Conservation (phyloP, 2,888 invertebrate species). For the Hanleya hanleyi region DNA sequence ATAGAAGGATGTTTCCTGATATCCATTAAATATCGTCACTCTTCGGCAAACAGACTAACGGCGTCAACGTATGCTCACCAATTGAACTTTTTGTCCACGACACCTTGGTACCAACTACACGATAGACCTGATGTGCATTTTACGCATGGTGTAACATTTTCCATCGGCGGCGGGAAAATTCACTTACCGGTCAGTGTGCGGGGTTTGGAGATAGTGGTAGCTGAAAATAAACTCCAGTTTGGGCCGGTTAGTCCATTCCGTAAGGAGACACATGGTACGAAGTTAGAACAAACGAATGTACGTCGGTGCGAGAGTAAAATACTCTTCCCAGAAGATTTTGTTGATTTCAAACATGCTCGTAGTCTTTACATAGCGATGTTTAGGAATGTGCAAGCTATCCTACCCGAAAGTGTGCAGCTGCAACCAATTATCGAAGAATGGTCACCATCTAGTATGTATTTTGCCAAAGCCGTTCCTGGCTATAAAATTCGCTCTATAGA, state of each 20-base stretch:
- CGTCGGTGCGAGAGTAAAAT: background rate
- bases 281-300: background rate
- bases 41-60: too few relatives aligned
- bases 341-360: background rate
- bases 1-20: background rate
- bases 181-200: background rate
- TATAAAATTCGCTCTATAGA: background rate
- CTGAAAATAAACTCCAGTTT: background rate
- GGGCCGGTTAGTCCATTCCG: background rate
- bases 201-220: background rate
- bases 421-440: background rate
- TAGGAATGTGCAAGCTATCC: background rate
- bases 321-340: background rate
- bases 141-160: background rate
- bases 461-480: background rate
- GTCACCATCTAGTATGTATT: background rate
- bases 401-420: background rate
- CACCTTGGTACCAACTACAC: background rate
- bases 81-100: background rate
- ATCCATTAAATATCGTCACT: background rate
- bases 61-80: too few relatives aligned
- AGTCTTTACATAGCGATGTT: background rate
- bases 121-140: background rate
- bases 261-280: background rate
- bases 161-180: background rate